These are phyloP conservation scores for Mellilla xanthometata DNA, from an alignment of 2,888 invertebrate genomes.

Conservation along the genomic window DNA sequence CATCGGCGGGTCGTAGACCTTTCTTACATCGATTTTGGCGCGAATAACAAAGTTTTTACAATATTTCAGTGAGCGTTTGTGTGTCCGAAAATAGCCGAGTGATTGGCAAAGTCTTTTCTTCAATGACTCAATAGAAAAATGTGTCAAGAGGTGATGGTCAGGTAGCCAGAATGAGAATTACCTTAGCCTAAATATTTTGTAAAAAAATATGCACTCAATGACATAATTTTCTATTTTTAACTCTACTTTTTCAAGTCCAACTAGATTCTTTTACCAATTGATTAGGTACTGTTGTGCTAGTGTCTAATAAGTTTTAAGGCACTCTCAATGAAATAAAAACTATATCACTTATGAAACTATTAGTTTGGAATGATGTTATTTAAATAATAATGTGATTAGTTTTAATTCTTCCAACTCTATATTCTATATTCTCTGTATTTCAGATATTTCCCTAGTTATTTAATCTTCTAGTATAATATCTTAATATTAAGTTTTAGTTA, in stretches of 20 bases:
- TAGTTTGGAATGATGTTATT: too few species aligned
- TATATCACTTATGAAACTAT: too few species aligned
- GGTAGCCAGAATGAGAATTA: slow-evolving; percentile 60
- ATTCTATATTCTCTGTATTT: too few species aligned
- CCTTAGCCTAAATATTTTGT: slow-evolving; percentile 64
- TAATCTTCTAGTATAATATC: too few species aligned
- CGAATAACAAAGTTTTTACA: slow-evolving; percentile 35
- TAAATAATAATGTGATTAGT: too few species aligned
- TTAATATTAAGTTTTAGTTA: too few species aligned
- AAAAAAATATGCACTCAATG: slow-evolving; percentile 31
- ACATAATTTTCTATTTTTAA: slow-evolving; percentile 34
- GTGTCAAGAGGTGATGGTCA: slow-evolving; percentile 79
- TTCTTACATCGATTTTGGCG: slow-evolving; percentile 52
- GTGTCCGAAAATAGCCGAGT: slow-evolving; percentile 63
- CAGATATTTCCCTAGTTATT: too few species aligned
- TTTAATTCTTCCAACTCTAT: too few species aligned
- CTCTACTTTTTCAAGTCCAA: slow-evolving; percentile 36
- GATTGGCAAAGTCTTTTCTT: slow-evolving; percentile 50
- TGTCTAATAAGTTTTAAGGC: too few species aligned
- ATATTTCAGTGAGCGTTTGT: slow-evolving; percentile 14
- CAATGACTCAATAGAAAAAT: slow-evolving; percentile 57
- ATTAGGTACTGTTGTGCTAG: too few species aligned
- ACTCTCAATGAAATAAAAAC: too few species aligned
- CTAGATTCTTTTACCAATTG: slow-evolving; percentile 20
- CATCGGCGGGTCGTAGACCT: slow-evolving; percentile 55